A percentile compares a stretch with the other conserved stretches of the same genome.
phyloP scores from a whole-genome alignment of 2,113 vertebrate genomes.

The Alectura lathami region DNA sequence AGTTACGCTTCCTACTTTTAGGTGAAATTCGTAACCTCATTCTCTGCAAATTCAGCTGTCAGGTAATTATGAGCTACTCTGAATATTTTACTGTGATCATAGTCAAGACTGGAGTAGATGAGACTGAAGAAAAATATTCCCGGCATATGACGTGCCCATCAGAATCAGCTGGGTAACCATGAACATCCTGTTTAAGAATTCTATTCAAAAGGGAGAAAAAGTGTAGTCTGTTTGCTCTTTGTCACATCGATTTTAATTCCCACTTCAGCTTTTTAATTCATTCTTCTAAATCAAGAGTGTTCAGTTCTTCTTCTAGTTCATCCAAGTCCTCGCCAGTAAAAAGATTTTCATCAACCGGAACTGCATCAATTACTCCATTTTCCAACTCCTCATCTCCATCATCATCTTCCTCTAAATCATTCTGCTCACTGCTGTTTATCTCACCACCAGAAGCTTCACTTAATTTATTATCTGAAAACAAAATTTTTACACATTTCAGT shows the following conservation, averaged over 20 bases:
- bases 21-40: constrained; percentile 45
- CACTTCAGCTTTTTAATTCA: constrained; percentile 69
- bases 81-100: constrained; percentile 70
- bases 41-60: constrained; percentile 61
- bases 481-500: not conserved
- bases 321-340: constrained; percentile 98
- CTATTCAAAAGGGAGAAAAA: constrained; percentile 68
- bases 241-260: constrained; percentile 50
- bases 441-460: constrained; percentile 91
- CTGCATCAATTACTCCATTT: constrained; percentile 81
- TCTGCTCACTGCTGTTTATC: constrained; percentile 81
- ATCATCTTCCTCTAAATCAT: constrained; percentile 74
- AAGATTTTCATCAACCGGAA: constrained; percentile 98
- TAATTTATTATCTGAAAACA: constrained; percentile 87
- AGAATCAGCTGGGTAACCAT: constrained; percentile 71
- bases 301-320: constrained; percentile 96
- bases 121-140: constrained; percentile 47
- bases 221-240: constrained; percentile 68
- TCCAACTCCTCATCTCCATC: constrained; percentile 69
- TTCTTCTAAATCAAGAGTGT: constrained; percentile 93
- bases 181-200: constrained; percentile 70
- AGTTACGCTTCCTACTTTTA: constrained; percentile 60
- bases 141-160: constrained; percentile 46
- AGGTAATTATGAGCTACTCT: constrained; percentile 64
- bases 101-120: constrained; percentile 68